Evolutionary conservation across 1,140 invertebrate species (phyloP), one percentile per base, ranked within the genome.

Genomic region (Drosophila ercepeae): DNA sequence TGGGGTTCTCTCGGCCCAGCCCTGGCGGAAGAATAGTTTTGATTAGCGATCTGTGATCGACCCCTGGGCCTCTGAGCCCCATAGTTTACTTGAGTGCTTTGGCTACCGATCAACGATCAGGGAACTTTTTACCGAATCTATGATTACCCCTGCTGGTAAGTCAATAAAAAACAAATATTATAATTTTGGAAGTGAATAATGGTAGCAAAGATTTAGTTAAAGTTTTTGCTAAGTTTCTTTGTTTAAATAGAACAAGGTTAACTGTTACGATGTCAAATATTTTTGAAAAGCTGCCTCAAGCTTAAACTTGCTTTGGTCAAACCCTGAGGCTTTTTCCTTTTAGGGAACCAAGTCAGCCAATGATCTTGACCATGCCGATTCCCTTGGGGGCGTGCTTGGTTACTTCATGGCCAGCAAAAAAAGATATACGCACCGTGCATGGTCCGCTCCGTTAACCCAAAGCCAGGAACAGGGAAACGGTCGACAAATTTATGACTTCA

Each of bases 401-500:
- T 61, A 46, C 68, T 50, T 53, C 72, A 72, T 36, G 42, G 13
- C 16, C 21, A 41, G 14, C 2, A 44, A 29, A 25, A 27, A 58
- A 32, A 45, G 14, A 67, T 44, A 78, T n/a, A 71, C 54, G 50
- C 65, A 70, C 59, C 16, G 25, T 39, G 58, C 25, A 18, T 2
- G 34, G 7, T 29, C 27, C 27, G 59, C 69, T 39, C 68, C 55
- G 59, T 50, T 59, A 75, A 74, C 16, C 42, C 4, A 41, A 36
- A 48, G 49, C 13, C 44, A 39, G 19, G 49, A 73, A 42, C 60
- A 16, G 48, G 29, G 25, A 14, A 54, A 65, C 36, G 45, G 48
- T 64, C 42, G 48, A 42, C 42, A 74, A 79, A 75, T 83, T 84
- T 84, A 83, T 75, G 70, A 78, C 79, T 84, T 84, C 70, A 67